Percentiles rank a stretch among this genome's conserved stretches.
Evolutionary conservation across 2,888 invertebrate genomes (phyloP).

Genomic region (Dromius quadrimaculatus): DNA sequence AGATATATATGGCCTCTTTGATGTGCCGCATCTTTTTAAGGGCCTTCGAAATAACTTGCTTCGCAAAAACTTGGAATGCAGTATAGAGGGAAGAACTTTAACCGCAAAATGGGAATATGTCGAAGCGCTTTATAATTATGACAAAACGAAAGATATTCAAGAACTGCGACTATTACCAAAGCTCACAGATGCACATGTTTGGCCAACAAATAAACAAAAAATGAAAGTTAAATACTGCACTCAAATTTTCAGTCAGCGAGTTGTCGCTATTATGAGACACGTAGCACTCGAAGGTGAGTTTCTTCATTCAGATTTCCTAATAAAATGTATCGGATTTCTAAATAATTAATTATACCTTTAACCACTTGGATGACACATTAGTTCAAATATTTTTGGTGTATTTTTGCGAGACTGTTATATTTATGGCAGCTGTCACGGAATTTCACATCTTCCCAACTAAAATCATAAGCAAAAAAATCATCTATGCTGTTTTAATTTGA

Average conservation of each 20-base stretch:
- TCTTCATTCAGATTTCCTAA: no score
- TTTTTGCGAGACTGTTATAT: no score
- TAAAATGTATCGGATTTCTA: no score
- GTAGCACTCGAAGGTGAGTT: no score
- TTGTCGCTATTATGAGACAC: constrained; percentile 50
- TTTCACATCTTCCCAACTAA: no score
- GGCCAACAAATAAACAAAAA: background rate
- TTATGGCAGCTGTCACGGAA: no score
- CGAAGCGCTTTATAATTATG: background rate
- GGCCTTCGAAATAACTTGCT: background rate
- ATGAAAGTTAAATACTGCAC: constrained; percentile 1
- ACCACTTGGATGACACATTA: no score
- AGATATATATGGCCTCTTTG: background rate
- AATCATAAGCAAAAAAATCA: no score
- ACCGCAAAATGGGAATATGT: background rate
- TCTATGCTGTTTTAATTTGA: no score
- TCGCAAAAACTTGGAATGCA: background rate
- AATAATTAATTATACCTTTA: no score
- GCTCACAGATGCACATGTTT: background rate
- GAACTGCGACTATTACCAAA: background rate
- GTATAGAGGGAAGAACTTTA: background rate
- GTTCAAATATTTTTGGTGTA: no score
- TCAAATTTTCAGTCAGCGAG: constrained; percentile 48
- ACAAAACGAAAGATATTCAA: background rate
- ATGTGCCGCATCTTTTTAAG: constrained; percentile 8